A percentile compares a stretch with the other conserved stretches of the same genome.
phyloP scores from a whole-genome alignment of 2,888 invertebrate genomes.

The Cloeon dipterum region DNA sequence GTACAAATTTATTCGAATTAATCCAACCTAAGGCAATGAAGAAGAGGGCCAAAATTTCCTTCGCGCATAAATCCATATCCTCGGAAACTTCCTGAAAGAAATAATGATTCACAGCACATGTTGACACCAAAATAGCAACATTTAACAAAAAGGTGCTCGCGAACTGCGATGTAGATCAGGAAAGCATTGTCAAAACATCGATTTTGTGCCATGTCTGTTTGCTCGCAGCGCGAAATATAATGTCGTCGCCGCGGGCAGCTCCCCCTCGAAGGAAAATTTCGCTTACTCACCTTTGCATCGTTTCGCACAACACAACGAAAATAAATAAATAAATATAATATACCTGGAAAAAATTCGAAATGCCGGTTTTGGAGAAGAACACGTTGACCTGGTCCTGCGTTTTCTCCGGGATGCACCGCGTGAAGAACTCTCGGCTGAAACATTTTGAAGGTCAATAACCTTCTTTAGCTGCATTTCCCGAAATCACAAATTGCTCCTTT shows the following conservation, averaged over 20 bases:
- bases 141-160: no score
- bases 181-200: not conserved
- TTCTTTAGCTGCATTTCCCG: not conserved
- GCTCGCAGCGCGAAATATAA: no score
- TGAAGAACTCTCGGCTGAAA: slow-evolving; percentile 24
- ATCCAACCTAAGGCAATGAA: slow-evolving; percentile 31
- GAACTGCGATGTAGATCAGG: no score
- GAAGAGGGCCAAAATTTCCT: slow-evolving; percentile 31
- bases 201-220: no score
- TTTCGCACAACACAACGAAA: not conserved
- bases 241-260: no score
- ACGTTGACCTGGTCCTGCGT: slow-evolving; percentile 17
- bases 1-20: no score
- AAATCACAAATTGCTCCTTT: no score
- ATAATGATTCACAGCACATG: no score
- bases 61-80: slow-evolving; percentile 32
- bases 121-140: no score
- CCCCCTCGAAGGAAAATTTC: no score
- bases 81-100: slow-evolving; percentile 29
- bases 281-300: no score
- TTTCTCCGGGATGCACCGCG: slow-evolving; percentile 26
- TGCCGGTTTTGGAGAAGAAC: slow-evolving; percentile 23
- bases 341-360: slow-evolving; percentile 25
- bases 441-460: not conserved
- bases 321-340: slow-evolving; percentile 6